phyloP scores from a whole-genome alignment of 2,797 vertebrate genomes.

The Gambelia wislizenii region DNA sequence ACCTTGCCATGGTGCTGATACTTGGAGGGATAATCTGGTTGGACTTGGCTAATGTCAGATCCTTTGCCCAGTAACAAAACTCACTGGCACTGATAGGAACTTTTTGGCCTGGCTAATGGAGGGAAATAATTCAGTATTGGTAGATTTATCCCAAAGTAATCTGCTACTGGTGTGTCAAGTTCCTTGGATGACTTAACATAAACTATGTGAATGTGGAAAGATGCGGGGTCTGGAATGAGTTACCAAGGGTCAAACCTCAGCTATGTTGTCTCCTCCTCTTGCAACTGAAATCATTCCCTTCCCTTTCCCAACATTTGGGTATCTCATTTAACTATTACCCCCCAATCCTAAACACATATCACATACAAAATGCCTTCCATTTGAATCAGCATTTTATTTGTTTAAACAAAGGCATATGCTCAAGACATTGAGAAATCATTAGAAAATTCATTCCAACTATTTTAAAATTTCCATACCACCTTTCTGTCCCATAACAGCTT shows the following conservation, averaged over 20 bases:
- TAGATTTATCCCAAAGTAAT: conserved; percentile 48
- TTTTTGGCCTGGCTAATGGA: conserved; percentile 56
- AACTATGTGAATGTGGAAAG: conserved; percentile 51
- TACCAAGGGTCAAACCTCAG: conserved; percentile 72
- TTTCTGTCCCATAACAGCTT: not conserved
- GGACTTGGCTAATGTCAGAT: not conserved
- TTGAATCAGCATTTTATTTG: not conserved
- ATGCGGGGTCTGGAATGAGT: conserved; percentile 52
- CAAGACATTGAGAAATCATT: not conserved
- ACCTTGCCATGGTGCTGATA: not conserved
- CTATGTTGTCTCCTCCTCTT: conserved; percentile 61
- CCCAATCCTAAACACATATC: not conserved
- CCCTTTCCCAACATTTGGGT: not conserved
- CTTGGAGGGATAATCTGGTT: not conserved
- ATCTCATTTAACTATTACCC: conserved; percentile 8
- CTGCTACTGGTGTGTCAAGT: conserved; percentile 66
- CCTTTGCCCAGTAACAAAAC: not conserved
- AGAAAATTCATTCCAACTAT: not conserved
- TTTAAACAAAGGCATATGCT: not conserved
- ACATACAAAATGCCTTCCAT: not conserved
- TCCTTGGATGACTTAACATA: conserved; percentile 15
- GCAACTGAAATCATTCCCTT: conserved; percentile 35
- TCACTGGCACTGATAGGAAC: conserved; percentile 37
- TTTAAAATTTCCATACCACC: not conserved
- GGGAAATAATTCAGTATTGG: conserved; percentile 33